A percentile compares a stretch with the other conserved stretches of the same genome.
These are phyloP conservation scores for Tetranychus truncatus DNA, from an alignment of 2,888 invertebrate genomes.

Conservation along the genomic window DNA sequence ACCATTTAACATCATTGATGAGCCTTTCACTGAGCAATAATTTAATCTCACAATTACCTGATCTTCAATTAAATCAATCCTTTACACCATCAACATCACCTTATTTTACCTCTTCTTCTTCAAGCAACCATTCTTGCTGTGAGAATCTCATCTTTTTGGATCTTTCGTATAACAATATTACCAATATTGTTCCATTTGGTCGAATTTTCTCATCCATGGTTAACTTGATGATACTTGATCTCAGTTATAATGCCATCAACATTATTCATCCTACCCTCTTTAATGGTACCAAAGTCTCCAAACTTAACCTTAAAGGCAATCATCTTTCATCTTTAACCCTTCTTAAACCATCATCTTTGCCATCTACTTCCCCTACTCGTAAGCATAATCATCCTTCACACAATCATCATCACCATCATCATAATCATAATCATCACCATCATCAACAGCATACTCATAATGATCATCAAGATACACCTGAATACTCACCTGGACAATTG, in stretches of 20 bases:
- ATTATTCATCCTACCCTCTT: background rate
- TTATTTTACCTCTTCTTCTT: background rate
- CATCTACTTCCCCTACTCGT: background rate
- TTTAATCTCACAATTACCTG: background rate
- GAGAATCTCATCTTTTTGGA: slow-evolving; percentile 47
- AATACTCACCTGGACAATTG: background rate
- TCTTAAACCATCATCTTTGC: background rate
- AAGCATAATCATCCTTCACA: slow-evolving; percentile 1
- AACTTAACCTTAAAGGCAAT: background rate
- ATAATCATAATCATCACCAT: background rate
- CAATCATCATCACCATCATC: background rate
- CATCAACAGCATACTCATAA: background rate
- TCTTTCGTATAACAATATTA: slow-evolving; percentile 48
- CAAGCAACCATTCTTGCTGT: background rate
- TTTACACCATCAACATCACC: background rate
- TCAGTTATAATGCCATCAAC: background rate
- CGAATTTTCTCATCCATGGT: background rate
- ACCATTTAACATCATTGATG: background rate
- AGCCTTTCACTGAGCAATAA: slow-evolving; percentile 8
- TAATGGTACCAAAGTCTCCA: background rate
- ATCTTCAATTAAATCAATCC: background rate
- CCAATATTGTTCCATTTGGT: slow-evolving; percentile 42
- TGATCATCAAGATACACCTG: background rate
- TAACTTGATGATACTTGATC: background rate
- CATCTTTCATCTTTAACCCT: slow-evolving; percentile 1